Evolutionary conservation across 1,140 invertebrate species (phyloP), one percentile per base, ranked within the genome.

Genomic region (Parapsyche elsis): DNA sequence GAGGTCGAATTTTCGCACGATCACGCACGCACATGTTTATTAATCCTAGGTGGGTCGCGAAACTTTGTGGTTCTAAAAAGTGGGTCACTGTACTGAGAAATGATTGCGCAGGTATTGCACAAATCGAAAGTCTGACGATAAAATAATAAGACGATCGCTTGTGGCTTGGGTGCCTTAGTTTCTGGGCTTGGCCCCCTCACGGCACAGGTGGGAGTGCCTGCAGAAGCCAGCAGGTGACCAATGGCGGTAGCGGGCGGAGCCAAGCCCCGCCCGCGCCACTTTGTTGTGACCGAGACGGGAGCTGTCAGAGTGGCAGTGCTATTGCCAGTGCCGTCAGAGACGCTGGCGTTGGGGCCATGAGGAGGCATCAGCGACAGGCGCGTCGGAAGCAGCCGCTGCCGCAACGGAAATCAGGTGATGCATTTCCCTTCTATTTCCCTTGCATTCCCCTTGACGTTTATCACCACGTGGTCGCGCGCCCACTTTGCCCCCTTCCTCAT

Each of bases 401-500:
- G 71, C 81, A 80, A 45, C 78, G 79, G 76, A 83, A 83, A 76
- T 44, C 81, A 83, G 81, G 81, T 83, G 30, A 76, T 21, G 46
- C 44, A 30, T 14, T n/a, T n/a, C 30, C 30, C 1, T 7, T 7
- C 30, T 7, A 38, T 38, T 7, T 4, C 30, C 30, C 30, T 7
- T 4, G 7, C 30, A 38, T 7, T 4, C 30, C n/a, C 30, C 7
- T 38, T 38, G 30, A 38, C 30, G 30, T 53, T 12, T 14, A 53
- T 10, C 5, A 10, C 59, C 59, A 61, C 59, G 59, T 61, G 59
- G 7, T 10, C n/a, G 2, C 59, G 10, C 16, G 1, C 2, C 49
- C 49, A 14, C 49, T 53, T 10, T 10, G 2, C 16, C 49, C 16
- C 49, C 16, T 2, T 12, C 16, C 21, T 23, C 64, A 14, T 21